phyloP scores from a whole-genome alignment of 1,140 invertebrate species.

The Pissodes strobi region DNA sequence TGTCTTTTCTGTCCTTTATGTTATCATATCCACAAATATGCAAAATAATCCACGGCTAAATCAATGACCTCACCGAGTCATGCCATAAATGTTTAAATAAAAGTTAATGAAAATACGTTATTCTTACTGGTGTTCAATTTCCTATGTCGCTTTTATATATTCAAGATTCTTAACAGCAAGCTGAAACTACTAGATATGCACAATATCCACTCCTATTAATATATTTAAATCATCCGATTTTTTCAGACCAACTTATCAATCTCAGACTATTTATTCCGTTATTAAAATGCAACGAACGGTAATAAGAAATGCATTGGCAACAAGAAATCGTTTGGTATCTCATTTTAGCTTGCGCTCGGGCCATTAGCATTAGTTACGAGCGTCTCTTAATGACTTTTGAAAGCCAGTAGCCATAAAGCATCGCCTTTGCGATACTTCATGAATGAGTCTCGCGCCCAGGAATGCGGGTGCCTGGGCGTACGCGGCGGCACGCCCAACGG shows the following conservation, averaged over 20 bases:
- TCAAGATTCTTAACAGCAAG: too few relatives aligned
- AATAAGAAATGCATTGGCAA: constrained; percentile 30
- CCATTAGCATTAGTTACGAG: constrained; percentile 37
- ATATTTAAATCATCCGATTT: too few relatives aligned
- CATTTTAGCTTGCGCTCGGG: background rate
- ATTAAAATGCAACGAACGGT: constrained; percentile 30
- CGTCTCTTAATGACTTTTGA: constrained; percentile 36
- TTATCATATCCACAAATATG: too few relatives aligned
- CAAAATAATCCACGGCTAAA: too few relatives aligned
- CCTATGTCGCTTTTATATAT: too few relatives aligned
- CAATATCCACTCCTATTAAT: too few relatives aligned
- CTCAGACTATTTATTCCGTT: constrained; percentile 28
- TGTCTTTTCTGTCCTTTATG: too few relatives aligned
- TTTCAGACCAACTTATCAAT: constrained; percentile 8
- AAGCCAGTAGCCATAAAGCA: constrained; percentile 37
- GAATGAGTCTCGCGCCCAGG: constrained; percentile 22
- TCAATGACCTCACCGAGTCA: too few relatives aligned
- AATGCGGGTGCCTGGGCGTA: constrained; percentile 25
- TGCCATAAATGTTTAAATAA: too few relatives aligned
- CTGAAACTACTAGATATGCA: too few relatives aligned
- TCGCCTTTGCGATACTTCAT: constrained; percentile 31
- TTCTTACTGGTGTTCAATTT: too few relatives aligned
- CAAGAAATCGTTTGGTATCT: constrained; percentile 23
- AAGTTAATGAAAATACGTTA: too few relatives aligned
- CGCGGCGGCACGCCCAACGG: constrained; percentile 20